A percentile compares a stretch with the other conserved stretches of the same genome.
These are phyloP conservation scores for Antechinus flavipes DNA, from an alignment of 2,113 vertebrate species.

Conservation along the genomic window DNA sequence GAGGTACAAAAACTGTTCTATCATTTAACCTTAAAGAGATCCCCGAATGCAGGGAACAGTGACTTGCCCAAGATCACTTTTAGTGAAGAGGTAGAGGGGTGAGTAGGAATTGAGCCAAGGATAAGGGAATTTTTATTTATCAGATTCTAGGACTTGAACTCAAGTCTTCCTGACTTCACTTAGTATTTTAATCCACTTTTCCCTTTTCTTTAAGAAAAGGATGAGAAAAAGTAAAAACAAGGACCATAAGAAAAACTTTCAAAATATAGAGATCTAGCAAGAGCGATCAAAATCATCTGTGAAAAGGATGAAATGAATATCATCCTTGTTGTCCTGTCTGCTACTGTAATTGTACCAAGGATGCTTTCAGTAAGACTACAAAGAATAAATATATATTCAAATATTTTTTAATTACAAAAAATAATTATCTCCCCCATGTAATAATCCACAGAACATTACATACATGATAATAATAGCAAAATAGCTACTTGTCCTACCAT, in stretches of 20 bases:
- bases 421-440: background rate
- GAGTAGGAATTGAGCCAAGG: no score
- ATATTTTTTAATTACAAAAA: background rate
- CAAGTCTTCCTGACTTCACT: background rate
- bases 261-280: background rate
- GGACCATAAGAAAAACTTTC: background rate
- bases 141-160: background rate
- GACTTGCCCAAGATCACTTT: background rate
- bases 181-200: background rate
- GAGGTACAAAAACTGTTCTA: background rate
- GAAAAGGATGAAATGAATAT: background rate
- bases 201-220: background rate
- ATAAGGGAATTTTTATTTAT: background rate
- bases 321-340: background rate
- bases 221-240: background rate
- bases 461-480: background rate
- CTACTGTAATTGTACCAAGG: background rate
- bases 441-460: background rate
- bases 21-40: background rate
- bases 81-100: no score
- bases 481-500: background rate
- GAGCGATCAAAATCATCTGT: background rate
- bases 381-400: background rate
- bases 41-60: background rate
- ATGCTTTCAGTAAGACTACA: background rate